Conservation (phyloP, 2,797 vertebrate genomes). For the Sebastes steindachneri region DNA sequence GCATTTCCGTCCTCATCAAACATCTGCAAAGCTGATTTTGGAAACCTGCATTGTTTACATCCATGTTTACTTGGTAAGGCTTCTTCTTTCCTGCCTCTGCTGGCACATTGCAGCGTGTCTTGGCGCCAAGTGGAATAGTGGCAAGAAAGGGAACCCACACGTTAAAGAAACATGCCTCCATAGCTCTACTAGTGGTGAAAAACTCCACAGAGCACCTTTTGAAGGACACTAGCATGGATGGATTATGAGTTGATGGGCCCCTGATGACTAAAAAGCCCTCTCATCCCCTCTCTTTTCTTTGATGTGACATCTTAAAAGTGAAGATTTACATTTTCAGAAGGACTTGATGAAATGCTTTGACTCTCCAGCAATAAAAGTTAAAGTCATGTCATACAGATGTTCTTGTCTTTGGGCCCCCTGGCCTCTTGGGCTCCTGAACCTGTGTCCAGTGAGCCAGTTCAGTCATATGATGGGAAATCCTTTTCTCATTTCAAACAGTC, state of each 20-base stretch:
- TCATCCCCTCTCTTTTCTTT: not conserved
- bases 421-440: not conserved
- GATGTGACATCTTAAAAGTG: conserved; percentile 5
- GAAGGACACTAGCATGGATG: not conserved
- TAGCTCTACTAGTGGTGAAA: not conserved
- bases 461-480: not conserved
- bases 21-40: not conserved
- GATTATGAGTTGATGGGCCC: not conserved
- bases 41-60: conserved; percentile 9
- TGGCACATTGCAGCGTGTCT: not conserved
- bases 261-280: not conserved
- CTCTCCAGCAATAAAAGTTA: not conserved
- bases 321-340: not conserved
- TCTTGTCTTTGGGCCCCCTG: not conserved
- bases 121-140: not conserved
- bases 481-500: conserved; percentile 25
- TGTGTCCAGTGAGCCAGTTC: not conserved
- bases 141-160: not conserved
- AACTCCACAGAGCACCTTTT: not conserved
- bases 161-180: not conserved
- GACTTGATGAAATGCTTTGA: not conserved
- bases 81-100: not conserved
- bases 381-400: not conserved
- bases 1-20: not conserved
- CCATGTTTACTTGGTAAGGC: not conserved